Evolutionary conservation across 2,113 vertebrate genomes (phyloP).

Genomic region (Anhinga rufa): DNA sequence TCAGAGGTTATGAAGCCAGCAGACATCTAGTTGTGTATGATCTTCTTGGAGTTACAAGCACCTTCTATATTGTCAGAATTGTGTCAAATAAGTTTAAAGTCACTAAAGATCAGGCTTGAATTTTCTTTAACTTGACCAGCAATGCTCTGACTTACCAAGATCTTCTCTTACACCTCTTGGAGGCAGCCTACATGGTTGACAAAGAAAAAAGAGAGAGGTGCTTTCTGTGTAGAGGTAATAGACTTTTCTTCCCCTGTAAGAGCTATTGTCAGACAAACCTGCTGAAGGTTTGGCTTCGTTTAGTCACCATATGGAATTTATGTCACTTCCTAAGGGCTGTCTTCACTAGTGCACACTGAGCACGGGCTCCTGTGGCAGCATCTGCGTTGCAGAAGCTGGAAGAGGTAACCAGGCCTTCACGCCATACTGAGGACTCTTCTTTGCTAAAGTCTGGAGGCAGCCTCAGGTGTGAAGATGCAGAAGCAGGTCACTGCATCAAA

Average conservation of each 20-base stretch:
- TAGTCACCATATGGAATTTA: neutral
- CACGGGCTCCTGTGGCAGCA: neutral
- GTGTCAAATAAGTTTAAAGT: neutral
- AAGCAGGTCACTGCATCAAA: neutral
- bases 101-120: neutral
- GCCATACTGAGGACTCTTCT: neutral
- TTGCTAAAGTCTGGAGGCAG: neutral
- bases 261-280: neutral
- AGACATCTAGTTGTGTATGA: neutral
- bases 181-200: neutral
- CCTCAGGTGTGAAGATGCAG: neutral
- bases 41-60: neutral
- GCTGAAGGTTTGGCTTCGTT: neutral
- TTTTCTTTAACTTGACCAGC: neutral
- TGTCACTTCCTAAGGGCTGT: neutral
- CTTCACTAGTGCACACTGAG: neutral
- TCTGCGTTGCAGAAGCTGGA: neutral
- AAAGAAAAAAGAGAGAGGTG: neutral
- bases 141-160: neutral
- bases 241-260: neutral
- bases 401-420: neutral
- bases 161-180: neutral
- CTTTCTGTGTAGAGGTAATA: neutral
- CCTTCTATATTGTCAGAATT: neutral
- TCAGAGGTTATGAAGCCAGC: neutral